Evolutionary conservation across 2,797 vertebrate species (phyloP), one percentile per base, ranked within the genome.

Genomic region (Cottoperca gobio): DNA sequence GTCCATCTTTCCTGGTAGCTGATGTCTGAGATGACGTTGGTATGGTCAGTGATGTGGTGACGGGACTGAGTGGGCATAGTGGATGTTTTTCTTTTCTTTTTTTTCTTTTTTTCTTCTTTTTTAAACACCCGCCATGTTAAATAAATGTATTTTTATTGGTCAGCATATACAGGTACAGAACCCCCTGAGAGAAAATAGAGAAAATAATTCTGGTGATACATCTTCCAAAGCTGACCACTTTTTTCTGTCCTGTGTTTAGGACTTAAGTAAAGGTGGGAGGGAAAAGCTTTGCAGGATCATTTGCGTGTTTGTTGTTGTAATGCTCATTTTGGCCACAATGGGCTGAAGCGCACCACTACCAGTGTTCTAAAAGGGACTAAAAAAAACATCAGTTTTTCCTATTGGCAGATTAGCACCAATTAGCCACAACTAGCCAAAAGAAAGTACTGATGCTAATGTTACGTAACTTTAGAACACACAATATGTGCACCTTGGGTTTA

Each of bases 1-100:
- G 61, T 70, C 31, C 11, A 16, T 70, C 48, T 48, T 42, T 68
- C 66, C 69, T 10, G 7, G 49, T 55, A 68, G 74, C 28, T 59
- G 70, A 79, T 74, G 60, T 26, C 28, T 48, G 50, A 52, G 62
- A 50, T 65, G 76, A 58, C 1, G 23, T 60, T 0, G 19, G 33
- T 54, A 16, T 67, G 65, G 21, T n/a, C 26, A 21, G 54, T 43
- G 52, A 74, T 40, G 70, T 21, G 43, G n/a, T 49, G 52, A 24
- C 23, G 2, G 39, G 50, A 46, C 54, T 13, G 49, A 78, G 16
- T 5, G 35, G 57, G 39, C 23, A 37, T n/a, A 37, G 46, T 59
- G 31, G 19, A 66, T 21, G 7, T 16, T n/a, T 40, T 11, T 7
- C 6, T 33, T 7, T 33, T n/a, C n/a, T n/a, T n/a, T n/a, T n/a